Evolutionary conservation across 2,113 vertebrate species (phyloP).

Genomic region (Proterorhinus semilunaris): DNA sequence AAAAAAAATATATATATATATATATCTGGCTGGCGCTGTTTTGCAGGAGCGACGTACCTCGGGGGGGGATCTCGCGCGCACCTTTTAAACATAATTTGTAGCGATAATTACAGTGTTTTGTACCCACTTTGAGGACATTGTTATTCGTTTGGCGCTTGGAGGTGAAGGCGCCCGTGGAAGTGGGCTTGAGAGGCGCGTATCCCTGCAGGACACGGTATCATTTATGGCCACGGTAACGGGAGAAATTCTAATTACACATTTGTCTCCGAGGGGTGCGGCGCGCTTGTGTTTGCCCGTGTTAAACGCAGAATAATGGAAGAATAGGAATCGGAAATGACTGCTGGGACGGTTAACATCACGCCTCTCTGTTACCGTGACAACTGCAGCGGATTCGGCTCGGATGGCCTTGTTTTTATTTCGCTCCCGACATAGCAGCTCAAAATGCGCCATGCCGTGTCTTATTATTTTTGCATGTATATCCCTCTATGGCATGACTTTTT

Average conservation of each 20-base stretch:
- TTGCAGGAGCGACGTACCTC: constrained; percentile 9
- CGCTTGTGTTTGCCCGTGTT: not conserved
- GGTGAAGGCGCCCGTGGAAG: not conserved
- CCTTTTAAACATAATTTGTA: constrained; percentile 5
- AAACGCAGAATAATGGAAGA: constrained; percentile 1
- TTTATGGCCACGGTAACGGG: not conserved
- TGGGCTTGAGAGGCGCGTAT: not conserved
- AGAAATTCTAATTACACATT: not conserved
- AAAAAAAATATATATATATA: too few species aligned
- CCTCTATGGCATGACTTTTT: too few species aligned
- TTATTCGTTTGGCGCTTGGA: constrained; percentile 11
- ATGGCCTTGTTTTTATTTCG: constrained; percentile 4
- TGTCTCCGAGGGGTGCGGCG: not conserved
- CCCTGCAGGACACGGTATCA: not conserved
- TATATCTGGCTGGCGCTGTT: not conserved
- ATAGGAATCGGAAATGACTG: constrained; percentile 6
- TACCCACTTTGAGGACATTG: constrained; percentile 3
- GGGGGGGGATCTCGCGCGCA: constrained; percentile 6
- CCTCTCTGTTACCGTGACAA: constrained; percentile 5
- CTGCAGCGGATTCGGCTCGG: constrained; percentile 2
- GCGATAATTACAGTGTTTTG: constrained; percentile 3
- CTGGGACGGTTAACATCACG: not conserved
- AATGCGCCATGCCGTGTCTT: not conserved
- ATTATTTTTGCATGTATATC: not conserved
- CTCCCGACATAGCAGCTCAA: not conserved